Percentiles rank a stretch among this genome's conserved stretches.
These are phyloP conservation scores for Deroptyus accipitrinus DNA, from an alignment of 2,113 vertebrate genomes.

Conservation along the genomic window DNA sequence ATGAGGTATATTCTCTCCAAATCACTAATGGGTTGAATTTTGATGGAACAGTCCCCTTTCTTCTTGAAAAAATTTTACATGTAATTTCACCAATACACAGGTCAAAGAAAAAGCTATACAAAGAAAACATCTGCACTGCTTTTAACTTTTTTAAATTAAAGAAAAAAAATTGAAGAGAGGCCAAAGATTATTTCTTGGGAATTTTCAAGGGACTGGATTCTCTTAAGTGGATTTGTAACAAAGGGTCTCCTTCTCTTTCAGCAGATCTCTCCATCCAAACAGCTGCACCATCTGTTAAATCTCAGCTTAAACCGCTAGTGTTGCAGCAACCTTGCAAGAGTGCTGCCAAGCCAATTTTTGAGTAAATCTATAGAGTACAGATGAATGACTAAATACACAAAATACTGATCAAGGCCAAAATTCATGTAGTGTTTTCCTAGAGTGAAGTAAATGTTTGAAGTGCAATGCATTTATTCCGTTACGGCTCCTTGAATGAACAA, in stretches of 20 bases:
- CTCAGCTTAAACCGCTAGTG: background rate
- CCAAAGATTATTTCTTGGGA: background rate
- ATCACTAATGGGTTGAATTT: background rate
- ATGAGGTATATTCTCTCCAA: background rate
- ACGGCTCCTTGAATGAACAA: background rate
- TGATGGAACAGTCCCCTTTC: background rate
- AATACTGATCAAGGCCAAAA: background rate
- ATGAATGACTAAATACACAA: background rate
- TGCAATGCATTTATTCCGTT: background rate
- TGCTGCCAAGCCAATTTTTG: background rate
- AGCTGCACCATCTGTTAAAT: background rate
- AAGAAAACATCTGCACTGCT: background rate
- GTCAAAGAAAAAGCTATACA: background rate
- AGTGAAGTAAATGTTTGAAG: background rate
- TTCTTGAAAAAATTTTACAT: background rate
- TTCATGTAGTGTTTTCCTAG: background rate
- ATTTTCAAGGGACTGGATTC: background rate
- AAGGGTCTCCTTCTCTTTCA: background rate
- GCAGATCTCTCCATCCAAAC: background rate
- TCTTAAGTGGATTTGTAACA: background rate
- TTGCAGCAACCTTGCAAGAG: background rate
- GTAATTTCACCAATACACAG: background rate
- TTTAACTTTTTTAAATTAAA: background rate
- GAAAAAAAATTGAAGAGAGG: background rate
- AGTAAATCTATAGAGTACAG: background rate